Base-by-base conservation (phyloP, 2,888 invertebrate species). In the Epsilonema sp. region DNA sequence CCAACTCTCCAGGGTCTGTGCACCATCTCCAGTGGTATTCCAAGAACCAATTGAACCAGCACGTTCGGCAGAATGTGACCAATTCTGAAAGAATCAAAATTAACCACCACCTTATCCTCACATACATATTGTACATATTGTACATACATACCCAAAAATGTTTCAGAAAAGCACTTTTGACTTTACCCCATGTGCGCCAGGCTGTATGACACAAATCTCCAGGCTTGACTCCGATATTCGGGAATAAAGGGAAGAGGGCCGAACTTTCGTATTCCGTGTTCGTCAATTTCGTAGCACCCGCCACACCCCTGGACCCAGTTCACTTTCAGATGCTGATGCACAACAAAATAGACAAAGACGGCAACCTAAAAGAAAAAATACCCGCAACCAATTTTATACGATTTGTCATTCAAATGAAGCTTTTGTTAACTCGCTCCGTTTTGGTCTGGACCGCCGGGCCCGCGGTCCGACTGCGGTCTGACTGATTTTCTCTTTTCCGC, bases 1-100 rank as follows among this genome's bases (percentile, higher is more conserved):
- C 79, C 70, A 3, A 92, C 82, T 42, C 90, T 74, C 85, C 85
- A 86, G 79, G 85, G 86, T 54, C 79, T 77, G 67, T 92, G 90
- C 1, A 90, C 89, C 78, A 90, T 79, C 69, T 92, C 90, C 51
- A 92, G 67, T 0, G 89, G 86, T 3, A 87, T 76, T 0, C 90
- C 92, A 48, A 92, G 74, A 66, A 89, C 74, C 50, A 92, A 72
- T 67, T 92, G 90, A 51, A 89, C 83, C 45, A 85, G 68, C 20
- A 89, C 71, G 67, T 92, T 92, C 58, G 84, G 82, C 52, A 82
- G 70, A 31, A 92, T 73, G 65, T 92, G 90, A 61, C 81, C 76
- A 42, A 77, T 75, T 45, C 83, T 83, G 71, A 5, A 61, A 8
- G n/a, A n/a, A n/a, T n/a, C n/a, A n/a, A n/a, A n/a, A n/a, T n/a